A percentile compares a stretch with the other conserved stretches of the same genome.
Conservation (phyloP, 2,797 vertebrate genomes). For the Synaphobranchus kaupii region DNA sequence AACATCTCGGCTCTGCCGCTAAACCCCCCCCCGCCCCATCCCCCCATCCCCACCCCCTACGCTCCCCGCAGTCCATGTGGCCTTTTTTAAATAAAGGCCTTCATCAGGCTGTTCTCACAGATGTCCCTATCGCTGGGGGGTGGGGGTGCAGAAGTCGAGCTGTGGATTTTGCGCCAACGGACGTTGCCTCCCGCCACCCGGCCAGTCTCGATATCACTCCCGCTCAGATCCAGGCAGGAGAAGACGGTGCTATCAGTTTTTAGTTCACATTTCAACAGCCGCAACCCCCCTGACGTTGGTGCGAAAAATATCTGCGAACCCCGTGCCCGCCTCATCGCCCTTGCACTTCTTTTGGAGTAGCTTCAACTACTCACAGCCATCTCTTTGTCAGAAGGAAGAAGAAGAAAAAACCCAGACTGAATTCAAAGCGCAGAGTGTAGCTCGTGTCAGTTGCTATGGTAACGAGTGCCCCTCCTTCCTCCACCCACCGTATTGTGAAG, state of each 20-base stretch:
- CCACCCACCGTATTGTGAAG: neutral
- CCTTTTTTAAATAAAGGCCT: neutral
- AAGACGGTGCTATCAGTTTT: neutral
- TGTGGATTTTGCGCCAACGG: neutral
- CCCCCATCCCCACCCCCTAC: neutral
- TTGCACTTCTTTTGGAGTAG: neutral
- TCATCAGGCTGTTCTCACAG: conserved; percentile 8
- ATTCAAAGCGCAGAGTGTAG: neutral
- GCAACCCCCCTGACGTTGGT: neutral
- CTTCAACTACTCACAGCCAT: neutral
- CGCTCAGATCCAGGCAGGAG: neutral
- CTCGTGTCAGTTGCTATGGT: conserved; percentile 23
- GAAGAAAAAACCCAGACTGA: neutral
- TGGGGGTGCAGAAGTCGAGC: neutral
- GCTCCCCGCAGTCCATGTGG: neutral
- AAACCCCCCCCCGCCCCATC: neutral
- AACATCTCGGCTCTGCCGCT: neutral
- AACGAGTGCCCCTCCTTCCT: neutral
- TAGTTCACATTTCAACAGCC: neutral
- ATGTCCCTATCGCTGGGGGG: neutral
- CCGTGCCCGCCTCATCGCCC: neutral
- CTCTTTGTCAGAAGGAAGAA: conserved; percentile 12
- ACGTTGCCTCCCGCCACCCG: neutral
- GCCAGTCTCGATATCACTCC: neutral
- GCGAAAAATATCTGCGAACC: neutral